Percentiles rank a stretch among this genome's conserved stretches.
Conservation (phyloP, 2,888 invertebrate genomes). For the Epirrita christyi region DNA sequence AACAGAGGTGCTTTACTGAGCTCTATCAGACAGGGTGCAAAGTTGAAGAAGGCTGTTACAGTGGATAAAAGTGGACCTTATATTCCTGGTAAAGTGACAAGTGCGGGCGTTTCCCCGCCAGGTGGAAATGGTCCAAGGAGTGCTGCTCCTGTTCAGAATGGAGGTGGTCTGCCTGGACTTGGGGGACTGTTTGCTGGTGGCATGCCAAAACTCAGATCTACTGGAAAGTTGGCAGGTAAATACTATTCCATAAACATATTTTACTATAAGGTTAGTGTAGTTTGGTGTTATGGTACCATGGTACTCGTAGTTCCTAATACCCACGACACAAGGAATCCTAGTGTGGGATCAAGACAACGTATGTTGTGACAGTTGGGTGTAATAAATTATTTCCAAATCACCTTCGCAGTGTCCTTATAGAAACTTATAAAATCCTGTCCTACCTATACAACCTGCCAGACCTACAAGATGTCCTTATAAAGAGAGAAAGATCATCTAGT, state of each 20-base stretch:
- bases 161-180: constrained; percentile 74
- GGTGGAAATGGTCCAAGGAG: constrained; percentile 66
- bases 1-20: constrained; percentile 89
- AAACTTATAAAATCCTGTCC: too few relatives aligned
- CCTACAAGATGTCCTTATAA: too few relatives aligned
- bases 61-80: constrained; percentile 95
- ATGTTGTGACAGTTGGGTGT: too few relatives aligned
- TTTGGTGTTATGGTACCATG: too few relatives aligned
- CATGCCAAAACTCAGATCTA: constrained; percentile 92
- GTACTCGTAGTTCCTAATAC: too few relatives aligned
- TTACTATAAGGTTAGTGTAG: too few relatives aligned
- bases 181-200: constrained; percentile 93
- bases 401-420: too few relatives aligned
- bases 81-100: constrained; percentile 86
- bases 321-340: too few relatives aligned
- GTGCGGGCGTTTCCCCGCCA: constrained; percentile 54
- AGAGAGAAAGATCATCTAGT: too few relatives aligned
- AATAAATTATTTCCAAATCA: too few relatives aligned
- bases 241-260: not conserved
- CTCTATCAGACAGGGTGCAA: constrained; percentile 93
- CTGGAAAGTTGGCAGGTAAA: constrained; percentile 83
- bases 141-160: constrained; percentile 68
- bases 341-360: too few relatives aligned
- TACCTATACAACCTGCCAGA: too few relatives aligned
- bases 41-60: constrained; percentile 94